phyloP scores from a whole-genome alignment of 1,140 invertebrate genomes.

The Drosophila prosaltans region DNA sequence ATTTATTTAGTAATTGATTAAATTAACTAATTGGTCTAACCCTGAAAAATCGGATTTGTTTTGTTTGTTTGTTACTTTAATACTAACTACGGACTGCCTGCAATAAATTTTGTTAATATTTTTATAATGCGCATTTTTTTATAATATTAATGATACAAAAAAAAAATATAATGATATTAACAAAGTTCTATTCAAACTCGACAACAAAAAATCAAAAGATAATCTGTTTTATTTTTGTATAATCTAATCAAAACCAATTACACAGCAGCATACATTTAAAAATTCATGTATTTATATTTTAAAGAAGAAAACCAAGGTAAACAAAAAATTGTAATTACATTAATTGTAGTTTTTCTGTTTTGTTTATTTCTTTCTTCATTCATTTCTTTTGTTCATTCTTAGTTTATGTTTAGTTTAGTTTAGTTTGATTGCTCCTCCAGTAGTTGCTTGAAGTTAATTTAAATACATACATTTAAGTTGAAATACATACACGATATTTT shows the following conservation, averaged over 20 bases:
- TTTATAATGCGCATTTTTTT: conserved; percentile 75
- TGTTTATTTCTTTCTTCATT: conserved; percentile 11
- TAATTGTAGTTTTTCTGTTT: conserved; percentile 41
- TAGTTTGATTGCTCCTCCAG: conserved; percentile 40
- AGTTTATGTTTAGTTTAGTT: conserved; percentile 44
- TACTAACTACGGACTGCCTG: conserved; percentile 80
- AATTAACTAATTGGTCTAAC: conserved; percentile 54
- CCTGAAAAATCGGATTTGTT: conserved; percentile 70
- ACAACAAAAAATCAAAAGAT: conserved; percentile 79
- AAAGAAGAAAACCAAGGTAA: conserved; percentile 16
- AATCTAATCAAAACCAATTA: conserved; percentile 62
- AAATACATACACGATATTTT: conserved; percentile 59
- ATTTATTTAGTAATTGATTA: conserved; percentile 1
- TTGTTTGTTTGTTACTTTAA: conserved; percentile 58
- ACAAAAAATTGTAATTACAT: conserved; percentile 46
- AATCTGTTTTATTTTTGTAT: conserved; percentile 82
- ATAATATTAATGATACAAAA: conserved; percentile 32
- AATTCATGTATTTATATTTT: conserved; percentile 68
- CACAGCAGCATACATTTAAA: conserved; percentile 41
- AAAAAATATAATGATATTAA: conserved; percentile 74
- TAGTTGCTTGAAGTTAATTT: conserved; percentile 31
- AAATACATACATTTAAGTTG: conserved; percentile 47
- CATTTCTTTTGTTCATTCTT: not conserved
- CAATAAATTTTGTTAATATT: conserved; percentile 82
- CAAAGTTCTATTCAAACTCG: conserved; percentile 79